Evolutionary conservation across 1,140 invertebrate species (phyloP).

Genomic region (Sycobia sp.): DNA sequence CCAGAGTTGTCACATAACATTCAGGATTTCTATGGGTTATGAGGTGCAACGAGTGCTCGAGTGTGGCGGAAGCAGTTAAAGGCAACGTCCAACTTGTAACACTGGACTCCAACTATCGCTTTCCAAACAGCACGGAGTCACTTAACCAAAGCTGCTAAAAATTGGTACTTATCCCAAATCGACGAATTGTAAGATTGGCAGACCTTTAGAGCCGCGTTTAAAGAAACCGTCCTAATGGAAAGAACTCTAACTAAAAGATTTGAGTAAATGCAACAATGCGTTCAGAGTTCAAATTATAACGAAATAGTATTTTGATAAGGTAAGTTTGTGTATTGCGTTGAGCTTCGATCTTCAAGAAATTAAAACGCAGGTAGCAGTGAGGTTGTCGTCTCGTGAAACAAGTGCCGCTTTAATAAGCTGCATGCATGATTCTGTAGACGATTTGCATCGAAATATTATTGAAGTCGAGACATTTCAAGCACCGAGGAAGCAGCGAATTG

Average conservation of each 20-base stretch:
- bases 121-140: conserved; percentile 29
- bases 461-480: conserved; percentile 16
- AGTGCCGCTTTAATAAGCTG: not conserved
- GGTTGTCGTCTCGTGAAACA: conserved; percentile 25
- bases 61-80: conserved; percentile 30
- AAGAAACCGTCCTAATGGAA: conserved; percentile 10
- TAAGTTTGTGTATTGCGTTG: conserved; percentile 21
- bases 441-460: too few species aligned
- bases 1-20: conserved; percentile 32
- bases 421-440: not conserved
- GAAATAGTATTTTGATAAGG: conserved; percentile 31
- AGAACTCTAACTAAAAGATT: conserved; percentile 20
- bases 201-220: conserved; percentile 14
- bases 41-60: conserved; percentile 13
- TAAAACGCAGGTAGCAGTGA: conserved; percentile 24
- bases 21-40: conserved; percentile 17
- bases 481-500: conserved; percentile 2
- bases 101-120: conserved; percentile 15
- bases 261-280: conserved; percentile 23
- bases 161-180: conserved; percentile 29
- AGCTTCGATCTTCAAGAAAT: conserved; percentile 15
- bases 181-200: conserved; percentile 22
- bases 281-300: conserved; percentile 6
- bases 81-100: conserved; percentile 23
- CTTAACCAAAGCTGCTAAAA: conserved; percentile 18